Evolutionary conservation across 2,888 invertebrate genomes (phyloP).

Genomic region (Watsonalla cultraria): DNA sequence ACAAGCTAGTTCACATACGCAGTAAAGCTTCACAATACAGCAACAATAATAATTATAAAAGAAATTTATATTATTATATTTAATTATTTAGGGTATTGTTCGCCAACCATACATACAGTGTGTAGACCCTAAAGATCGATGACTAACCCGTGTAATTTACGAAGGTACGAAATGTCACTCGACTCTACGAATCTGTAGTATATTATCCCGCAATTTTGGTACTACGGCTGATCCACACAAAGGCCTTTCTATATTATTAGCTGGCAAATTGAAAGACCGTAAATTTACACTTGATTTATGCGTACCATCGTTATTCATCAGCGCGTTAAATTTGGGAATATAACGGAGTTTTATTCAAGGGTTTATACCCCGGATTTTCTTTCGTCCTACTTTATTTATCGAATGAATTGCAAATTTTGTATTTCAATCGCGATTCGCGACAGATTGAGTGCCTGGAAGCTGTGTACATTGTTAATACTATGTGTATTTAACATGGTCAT

Average conservation of each 20-base stretch:
- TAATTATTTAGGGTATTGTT: neutral
- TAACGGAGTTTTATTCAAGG: conserved; percentile 1
- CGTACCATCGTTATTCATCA: conserved; percentile 6
- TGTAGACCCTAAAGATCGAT: conserved; percentile 18
- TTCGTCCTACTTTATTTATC: conserved; percentile 4
- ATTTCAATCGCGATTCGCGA: conserved; percentile 1
- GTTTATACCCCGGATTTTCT: neutral
- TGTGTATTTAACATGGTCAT: neutral
- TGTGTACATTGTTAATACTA: conserved; percentile 1
- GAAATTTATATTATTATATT: too few relatives aligned
- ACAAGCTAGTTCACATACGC: too few relatives aligned
- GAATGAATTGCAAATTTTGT: conserved; percentile 7
- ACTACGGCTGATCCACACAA: conserved; percentile 25
- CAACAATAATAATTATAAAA: too few relatives aligned
- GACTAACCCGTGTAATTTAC: conserved; percentile 21
- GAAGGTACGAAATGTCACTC: conserved; percentile 15
- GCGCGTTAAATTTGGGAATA: conserved; percentile 8
- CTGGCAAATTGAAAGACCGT: conserved; percentile 35
- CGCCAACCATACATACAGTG: conserved; percentile 2
- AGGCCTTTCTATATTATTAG: conserved; percentile 17
- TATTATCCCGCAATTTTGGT: conserved; percentile 12
- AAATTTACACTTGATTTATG: conserved; percentile 33
- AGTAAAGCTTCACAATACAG: too few relatives aligned
- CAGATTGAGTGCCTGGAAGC: conserved; percentile 2
- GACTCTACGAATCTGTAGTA: conserved; percentile 9